phyloP scores from a whole-genome alignment of 2,888 invertebrate species.

The Drosophila dives region DNA sequence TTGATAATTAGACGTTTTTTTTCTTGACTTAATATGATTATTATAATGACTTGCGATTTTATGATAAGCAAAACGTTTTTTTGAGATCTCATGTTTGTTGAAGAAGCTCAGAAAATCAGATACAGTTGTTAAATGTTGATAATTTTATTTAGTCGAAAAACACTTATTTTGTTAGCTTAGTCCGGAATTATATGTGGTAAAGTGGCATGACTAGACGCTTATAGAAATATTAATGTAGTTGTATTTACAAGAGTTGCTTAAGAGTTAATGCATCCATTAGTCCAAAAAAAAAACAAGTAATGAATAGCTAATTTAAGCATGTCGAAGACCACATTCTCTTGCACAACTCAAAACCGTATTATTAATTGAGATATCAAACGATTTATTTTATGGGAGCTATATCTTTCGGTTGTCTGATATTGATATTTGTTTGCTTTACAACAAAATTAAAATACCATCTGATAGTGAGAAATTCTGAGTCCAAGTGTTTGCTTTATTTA shows the following conservation, averaged over 20 bases:
- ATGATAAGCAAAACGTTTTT: background rate
- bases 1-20: background rate
- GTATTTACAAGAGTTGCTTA: background rate
- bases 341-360: background rate
- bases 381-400: background rate
- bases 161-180: background rate
- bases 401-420: background rate
- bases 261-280: constrained; percentile 33
- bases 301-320: background rate
- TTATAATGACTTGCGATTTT: background rate
- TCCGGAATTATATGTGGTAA: background rate
- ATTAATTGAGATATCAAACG: background rate
- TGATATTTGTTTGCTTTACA: background rate
- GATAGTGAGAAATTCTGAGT: background rate
- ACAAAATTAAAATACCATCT: background rate
- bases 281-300: constrained; percentile 1
- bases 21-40: background rate
- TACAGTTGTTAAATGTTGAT: background rate
- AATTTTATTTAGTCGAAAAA: background rate
- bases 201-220: background rate
- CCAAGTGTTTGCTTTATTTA: background rate
- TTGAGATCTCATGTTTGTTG: background rate
- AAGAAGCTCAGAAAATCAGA: background rate
- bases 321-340: background rate
- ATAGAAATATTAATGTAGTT: background rate